Evolutionary conservation across 2,113 vertebrate species (phyloP).

Genomic region (Reinhardtius hippoglossoides): DNA sequence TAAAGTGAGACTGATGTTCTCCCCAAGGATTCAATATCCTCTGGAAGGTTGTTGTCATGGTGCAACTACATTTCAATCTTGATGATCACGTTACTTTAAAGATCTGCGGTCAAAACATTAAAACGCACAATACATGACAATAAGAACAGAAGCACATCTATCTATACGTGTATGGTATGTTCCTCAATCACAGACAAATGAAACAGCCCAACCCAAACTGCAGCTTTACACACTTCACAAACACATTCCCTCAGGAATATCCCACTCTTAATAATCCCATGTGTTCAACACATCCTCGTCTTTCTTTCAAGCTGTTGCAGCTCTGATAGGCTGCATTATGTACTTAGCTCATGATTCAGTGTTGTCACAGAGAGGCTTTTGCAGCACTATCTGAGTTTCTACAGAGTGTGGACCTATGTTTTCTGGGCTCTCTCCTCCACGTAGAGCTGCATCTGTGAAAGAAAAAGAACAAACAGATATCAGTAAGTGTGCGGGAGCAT

Average conservation of each 20-base stretch:
- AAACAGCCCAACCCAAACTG: not conserved
- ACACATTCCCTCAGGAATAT: not conserved
- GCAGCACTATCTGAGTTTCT: not conserved
- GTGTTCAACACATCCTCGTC: conserved; percentile 7
- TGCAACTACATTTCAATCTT: not conserved
- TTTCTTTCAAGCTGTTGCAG: not conserved
- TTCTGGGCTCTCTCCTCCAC: conserved; percentile 96
- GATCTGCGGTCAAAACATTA: not conserved
- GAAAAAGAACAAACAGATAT: not conserved
- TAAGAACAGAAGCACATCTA: not conserved
- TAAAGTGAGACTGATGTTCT: not conserved
- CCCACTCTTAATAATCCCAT: not conserved
- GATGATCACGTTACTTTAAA: not conserved
- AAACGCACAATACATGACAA: not conserved
- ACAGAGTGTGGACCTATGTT: conserved; percentile 40
- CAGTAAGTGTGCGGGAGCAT: not conserved
- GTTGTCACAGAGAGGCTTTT: not conserved
- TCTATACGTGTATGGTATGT: not conserved
- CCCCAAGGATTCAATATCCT: not conserved
- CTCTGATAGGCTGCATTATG: conserved; percentile 3
- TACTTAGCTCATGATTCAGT: not conserved
- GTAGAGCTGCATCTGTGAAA: conserved; percentile 94
- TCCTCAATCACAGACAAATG: not conserved
- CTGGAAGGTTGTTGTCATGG: not conserved
- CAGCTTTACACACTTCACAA: not conserved